Percentiles rank a stretch among this genome's conserved stretches.
phyloP scores from a whole-genome alignment of 2,888 invertebrate species.

The Ecdyonurus torrentis region DNA sequence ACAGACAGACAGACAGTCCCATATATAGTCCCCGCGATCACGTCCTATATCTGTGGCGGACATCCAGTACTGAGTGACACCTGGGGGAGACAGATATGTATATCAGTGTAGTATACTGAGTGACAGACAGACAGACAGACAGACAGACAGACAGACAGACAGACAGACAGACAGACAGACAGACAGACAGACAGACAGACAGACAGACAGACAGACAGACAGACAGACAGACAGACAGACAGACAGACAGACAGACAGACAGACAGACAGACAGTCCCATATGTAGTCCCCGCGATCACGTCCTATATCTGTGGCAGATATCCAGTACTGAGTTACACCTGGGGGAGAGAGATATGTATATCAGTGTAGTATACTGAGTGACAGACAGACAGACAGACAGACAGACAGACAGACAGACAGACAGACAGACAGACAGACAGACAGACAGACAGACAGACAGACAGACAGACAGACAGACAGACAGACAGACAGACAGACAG shows the following conservation, averaged over 20 bases:
- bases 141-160: slow-evolving; percentile 5
- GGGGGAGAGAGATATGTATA: no score
- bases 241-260: slow-evolving; percentile 5
- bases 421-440: slow-evolving; percentile 6
- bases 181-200: slow-evolving; percentile 4
- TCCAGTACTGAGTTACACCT: no score
- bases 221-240: slow-evolving; percentile 7
- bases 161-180: slow-evolving; percentile 4
- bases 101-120: no score
- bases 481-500: slow-evolving; percentile 7
- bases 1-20: no score
- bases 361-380: no score
- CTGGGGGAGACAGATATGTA: no score
- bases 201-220: no score
- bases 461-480: slow-evolving; percentile 5
- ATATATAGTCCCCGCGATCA: no score
- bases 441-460: slow-evolving; percentile 2
- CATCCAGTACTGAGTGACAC: no score
- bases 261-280: slow-evolving; percentile 3
- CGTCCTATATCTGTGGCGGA: no score
- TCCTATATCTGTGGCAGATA: no score
- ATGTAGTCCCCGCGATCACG: no score
- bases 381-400: slow-evolving; percentile 1
- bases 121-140: slow-evolving; percentile 7
- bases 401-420: slow-evolving; percentile 7